These are phyloP conservation scores for Orthosia gracilis DNA, from an alignment of 2,888 invertebrate genomes.

Conservation along the genomic window DNA sequence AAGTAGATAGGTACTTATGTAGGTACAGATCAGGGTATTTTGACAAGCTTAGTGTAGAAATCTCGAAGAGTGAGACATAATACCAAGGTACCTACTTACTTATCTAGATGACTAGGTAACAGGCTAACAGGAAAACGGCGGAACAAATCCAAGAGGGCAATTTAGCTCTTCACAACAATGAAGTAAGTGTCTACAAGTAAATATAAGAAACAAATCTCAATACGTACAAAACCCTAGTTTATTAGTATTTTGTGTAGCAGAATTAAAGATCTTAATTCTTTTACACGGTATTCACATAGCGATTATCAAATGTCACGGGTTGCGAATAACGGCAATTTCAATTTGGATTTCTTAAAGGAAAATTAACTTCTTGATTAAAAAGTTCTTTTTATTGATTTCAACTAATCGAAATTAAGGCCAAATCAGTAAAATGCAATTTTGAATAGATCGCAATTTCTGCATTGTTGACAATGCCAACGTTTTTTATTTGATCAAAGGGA, in stretches of 20 bases:
- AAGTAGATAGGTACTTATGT: neutral
- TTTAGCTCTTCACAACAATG: slow-evolving; percentile 13
- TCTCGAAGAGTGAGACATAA: slow-evolving; percentile 3
- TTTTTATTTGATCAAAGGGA: slow-evolving; percentile 27
- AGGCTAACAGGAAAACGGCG: slow-evolving; percentile 27
- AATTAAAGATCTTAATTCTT: slow-evolving; percentile 64
- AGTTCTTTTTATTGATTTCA: slow-evolving; percentile 62
- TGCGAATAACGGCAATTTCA: slow-evolving; percentile 63
- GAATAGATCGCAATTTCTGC: slow-evolving; percentile 31
- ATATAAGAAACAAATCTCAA: slow-evolving; percentile 14
- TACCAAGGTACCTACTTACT: neutral
- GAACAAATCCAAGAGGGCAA: slow-evolving; percentile 3
- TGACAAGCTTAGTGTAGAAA: slow-evolving; percentile 4
- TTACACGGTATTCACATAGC: slow-evolving; percentile 65
- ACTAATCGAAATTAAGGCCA: slow-evolving; percentile 63
- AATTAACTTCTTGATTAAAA: slow-evolving; percentile 69
- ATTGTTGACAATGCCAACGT: slow-evolving; percentile 7
- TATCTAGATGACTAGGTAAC: neutral
- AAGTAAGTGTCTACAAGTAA: neutral
- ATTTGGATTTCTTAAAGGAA: slow-evolving; percentile 66
- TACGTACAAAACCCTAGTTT: slow-evolving; percentile 40
- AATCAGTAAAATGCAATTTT: slow-evolving; percentile 44
- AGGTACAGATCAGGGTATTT: neutral
- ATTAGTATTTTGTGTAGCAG: slow-evolving; percentile 52
- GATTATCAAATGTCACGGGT: slow-evolving; percentile 68